Percentiles rank a stretch among this genome's conserved stretches.
Evolutionary conservation across 2,888 invertebrate species (phyloP).

Genomic region (Clostera curtula): DNA sequence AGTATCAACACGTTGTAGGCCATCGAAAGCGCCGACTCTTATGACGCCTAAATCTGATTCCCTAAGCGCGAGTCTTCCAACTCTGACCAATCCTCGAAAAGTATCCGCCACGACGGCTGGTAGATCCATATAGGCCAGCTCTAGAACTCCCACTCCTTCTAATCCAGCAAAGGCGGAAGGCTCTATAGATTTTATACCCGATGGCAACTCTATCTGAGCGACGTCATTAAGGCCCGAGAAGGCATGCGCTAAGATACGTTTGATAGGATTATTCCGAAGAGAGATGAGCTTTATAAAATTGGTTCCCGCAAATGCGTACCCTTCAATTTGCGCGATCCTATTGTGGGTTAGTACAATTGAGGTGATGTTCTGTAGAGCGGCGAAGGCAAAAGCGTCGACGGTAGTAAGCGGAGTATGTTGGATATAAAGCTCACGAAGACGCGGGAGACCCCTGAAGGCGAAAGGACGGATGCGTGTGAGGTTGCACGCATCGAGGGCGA

Average conservation of each 20-base stretch:
- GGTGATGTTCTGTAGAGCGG: constrained; percentile 87
- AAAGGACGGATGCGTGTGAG: constrained; percentile 87
- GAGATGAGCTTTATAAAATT: constrained; percentile 88
- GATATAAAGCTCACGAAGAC: constrained; percentile 86
- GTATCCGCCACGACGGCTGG: constrained; percentile 80
- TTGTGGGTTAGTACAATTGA: constrained; percentile 81
- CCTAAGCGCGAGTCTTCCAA: constrained; percentile 83
- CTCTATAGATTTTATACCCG: constrained; percentile 83
- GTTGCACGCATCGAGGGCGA: constrained; percentile 91
- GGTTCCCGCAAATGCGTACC: constrained; percentile 91
- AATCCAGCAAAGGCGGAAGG: constrained; percentile 87
- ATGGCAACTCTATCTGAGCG: constrained; percentile 87
- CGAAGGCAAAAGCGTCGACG: constrained; percentile 89
- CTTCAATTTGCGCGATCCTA: constrained; percentile 80
- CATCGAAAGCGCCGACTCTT: constrained; percentile 83
- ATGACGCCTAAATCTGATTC: constrained; percentile 88
- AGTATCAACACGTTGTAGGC: constrained; percentile 80
- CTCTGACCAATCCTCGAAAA: constrained; percentile 84
- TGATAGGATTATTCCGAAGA: constrained; percentile 88
- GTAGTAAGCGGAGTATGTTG: constrained; percentile 89
- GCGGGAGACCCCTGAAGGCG: constrained; percentile 88
- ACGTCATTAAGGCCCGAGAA: constrained; percentile 90
- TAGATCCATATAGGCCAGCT: constrained; percentile 89
- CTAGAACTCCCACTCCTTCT: constrained; percentile 87
- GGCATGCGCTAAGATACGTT: constrained; percentile 86